phyloP scores from a whole-genome alignment of 1,140 invertebrate species.

The Philaenus spumarius region DNA sequence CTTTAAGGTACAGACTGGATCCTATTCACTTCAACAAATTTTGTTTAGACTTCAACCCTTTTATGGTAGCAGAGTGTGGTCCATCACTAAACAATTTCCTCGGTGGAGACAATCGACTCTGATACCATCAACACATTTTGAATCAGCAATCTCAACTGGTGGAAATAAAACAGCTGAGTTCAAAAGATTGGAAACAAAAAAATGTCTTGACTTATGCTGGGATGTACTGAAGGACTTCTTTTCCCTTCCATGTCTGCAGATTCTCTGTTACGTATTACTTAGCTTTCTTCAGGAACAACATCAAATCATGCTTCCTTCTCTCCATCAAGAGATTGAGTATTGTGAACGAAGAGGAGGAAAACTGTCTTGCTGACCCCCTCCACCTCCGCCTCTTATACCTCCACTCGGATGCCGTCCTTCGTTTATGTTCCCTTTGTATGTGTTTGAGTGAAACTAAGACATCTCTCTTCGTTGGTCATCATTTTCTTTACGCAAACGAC shows the following conservation, averaged over 20 bases:
- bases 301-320: conserved; percentile 53
- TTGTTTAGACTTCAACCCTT: too few relatives aligned
- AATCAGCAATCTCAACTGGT: too few relatives aligned
- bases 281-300: conserved; percentile 67
- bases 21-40: too few relatives aligned
- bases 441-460: conserved; percentile 2
- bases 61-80: too few relatives aligned
- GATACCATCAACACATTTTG: too few relatives aligned
- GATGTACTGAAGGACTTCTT: conserved; percentile 31
- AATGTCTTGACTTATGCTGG: conserved; percentile 14
- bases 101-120: too few relatives aligned
- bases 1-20: too few relatives aligned
- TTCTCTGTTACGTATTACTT: conserved; percentile 50
- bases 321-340: conserved; percentile 63
- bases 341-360: conserved; percentile 52
- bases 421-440: conserved; percentile 27
- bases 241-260: conserved; percentile 41
- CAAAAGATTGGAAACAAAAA: conserved; percentile 38
- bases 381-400: conserved; percentile 27
- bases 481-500: conserved; percentile 55
- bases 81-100: too few relatives aligned
- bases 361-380: conserved; percentile 41
- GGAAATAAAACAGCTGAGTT: too few relatives aligned
- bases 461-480: conserved; percentile 57
- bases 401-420: conserved; percentile 40